Percentiles rank a stretch among this genome's conserved stretches.
Conservation (phyloP, 2,113 vertebrate species). For the Oreotrochilus melanogaster region DNA sequence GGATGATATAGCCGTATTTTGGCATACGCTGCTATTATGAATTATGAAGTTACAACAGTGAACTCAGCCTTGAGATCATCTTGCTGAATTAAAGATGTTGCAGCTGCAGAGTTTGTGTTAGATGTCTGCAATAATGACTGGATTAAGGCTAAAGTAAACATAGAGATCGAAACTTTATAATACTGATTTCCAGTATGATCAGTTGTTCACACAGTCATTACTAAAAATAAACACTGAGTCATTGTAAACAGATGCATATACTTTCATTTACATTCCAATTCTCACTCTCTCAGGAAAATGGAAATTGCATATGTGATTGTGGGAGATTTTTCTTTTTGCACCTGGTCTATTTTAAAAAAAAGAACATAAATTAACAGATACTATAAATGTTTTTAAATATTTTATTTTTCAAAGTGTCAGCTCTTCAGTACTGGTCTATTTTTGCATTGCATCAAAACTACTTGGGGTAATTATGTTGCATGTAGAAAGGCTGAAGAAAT, state of each 20-base stretch:
- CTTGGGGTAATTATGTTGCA: not conserved
- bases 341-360: not conserved
- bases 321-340: constrained; percentile 21
- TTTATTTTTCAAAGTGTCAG: not conserved
- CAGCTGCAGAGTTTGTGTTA: constrained; percentile 73
- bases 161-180: constrained; percentile 58
- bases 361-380: not conserved
- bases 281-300: not conserved
- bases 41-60: constrained; percentile 55
- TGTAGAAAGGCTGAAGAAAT: not conserved
- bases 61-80: constrained; percentile 59
- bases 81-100: constrained; percentile 77
- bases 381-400: not conserved
- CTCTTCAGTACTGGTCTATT: not conserved
- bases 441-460: not conserved
- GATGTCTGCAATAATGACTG: constrained; percentile 63
- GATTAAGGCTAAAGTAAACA: constrained; percentile 69
- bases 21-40: constrained; percentile 69
- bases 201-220: constrained; percentile 29
- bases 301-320: constrained; percentile 34
- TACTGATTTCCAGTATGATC: constrained; percentile 66
- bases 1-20: constrained; percentile 48
- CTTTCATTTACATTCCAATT: not conserved
- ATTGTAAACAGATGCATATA: constrained; percentile 47
- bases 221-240: constrained; percentile 50